Conservation (phyloP, 1,140 invertebrate genomes). For the Drosophila miranda region DNA sequence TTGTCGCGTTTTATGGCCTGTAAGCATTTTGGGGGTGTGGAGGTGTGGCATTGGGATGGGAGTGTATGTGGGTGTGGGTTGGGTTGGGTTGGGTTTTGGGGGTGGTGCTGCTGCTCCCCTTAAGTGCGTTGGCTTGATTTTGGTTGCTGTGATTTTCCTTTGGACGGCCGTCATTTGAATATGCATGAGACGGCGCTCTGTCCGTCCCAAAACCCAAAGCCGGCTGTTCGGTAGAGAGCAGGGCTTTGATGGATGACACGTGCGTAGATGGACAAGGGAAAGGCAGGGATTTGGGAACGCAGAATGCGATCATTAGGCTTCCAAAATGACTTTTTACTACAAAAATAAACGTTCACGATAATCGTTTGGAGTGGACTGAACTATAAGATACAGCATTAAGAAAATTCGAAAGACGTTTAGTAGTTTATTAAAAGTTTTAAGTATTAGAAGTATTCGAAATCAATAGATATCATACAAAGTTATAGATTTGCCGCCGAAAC, state of each 20-base stretch:
- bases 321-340: too few relatives aligned
- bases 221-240: background rate
- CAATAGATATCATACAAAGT: too few relatives aligned
- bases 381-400: too few relatives aligned
- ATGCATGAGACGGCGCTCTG: slow-evolving; percentile 52
- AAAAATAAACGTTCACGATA: too few relatives aligned
- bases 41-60: background rate
- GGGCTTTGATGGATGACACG: slow-evolving; percentile 66
- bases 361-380: too few relatives aligned
- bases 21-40: slow-evolving; percentile 21
- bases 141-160: slow-evolving; percentile 65
- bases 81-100: slow-evolving; percentile 3
- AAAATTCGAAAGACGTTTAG: too few relatives aligned
- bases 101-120: slow-evolving; percentile 39
- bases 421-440: too few relatives aligned
- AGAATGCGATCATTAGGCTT: slow-evolving; percentile 2
- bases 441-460: too few relatives aligned
- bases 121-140: slow-evolving; percentile 75
- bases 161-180: slow-evolving; percentile 61
- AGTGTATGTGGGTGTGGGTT: too few relatives aligned
- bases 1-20: slow-evolving; percentile 71
- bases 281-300: too few relatives aligned
- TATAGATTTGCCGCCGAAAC: too few relatives aligned
- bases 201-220: background rate
- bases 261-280: slow-evolving; percentile 39